Percentiles rank a stretch among this genome's conserved stretches.
phyloP scores from a whole-genome alignment of 2,888 invertebrate species.

The Taphrorychus bicolor region DNA sequence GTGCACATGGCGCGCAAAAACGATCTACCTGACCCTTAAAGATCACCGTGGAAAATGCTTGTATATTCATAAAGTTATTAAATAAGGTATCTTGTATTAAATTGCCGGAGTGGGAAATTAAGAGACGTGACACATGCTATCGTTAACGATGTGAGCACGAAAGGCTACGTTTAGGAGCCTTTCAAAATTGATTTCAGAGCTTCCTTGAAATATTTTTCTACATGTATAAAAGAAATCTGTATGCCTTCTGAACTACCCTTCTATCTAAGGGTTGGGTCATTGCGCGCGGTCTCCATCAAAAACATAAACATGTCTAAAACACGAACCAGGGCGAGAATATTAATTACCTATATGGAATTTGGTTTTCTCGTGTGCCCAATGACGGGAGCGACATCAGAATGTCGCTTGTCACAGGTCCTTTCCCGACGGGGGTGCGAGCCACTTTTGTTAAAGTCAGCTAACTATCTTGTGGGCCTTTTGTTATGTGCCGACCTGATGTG shows the following conservation, averaged over 20 bases:
- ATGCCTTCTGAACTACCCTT: background rate
- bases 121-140: constrained; percentile 41
- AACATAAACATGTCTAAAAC: background rate
- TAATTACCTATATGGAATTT: background rate
- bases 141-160: constrained; percentile 25
- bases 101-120: constrained; percentile 26
- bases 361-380: constrained; percentile 17
- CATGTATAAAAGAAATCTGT: too few relatives aligned
- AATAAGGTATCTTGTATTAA: constrained; percentile 40
- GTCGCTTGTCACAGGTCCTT: constrained; percentile 56
- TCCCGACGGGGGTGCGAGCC: constrained; percentile 50
- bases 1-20: constrained; percentile 54
- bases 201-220: constrained; percentile 4
- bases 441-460: constrained; percentile 52
- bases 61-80: constrained; percentile 44
- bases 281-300: background rate
- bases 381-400: constrained; percentile 55
- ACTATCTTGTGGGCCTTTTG: constrained; percentile 53
- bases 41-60: constrained; percentile 41
- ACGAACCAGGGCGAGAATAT: background rate
- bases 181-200: constrained; percentile 14
- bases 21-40: constrained; percentile 53
- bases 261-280: background rate
- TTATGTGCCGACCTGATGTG: constrained; percentile 49
- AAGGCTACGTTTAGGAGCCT: constrained; percentile 26